These are phyloP conservation scores for Corynorhinus townsendii DNA, from an alignment of 2,113 vertebrate genomes.

Conservation along the genomic window DNA sequence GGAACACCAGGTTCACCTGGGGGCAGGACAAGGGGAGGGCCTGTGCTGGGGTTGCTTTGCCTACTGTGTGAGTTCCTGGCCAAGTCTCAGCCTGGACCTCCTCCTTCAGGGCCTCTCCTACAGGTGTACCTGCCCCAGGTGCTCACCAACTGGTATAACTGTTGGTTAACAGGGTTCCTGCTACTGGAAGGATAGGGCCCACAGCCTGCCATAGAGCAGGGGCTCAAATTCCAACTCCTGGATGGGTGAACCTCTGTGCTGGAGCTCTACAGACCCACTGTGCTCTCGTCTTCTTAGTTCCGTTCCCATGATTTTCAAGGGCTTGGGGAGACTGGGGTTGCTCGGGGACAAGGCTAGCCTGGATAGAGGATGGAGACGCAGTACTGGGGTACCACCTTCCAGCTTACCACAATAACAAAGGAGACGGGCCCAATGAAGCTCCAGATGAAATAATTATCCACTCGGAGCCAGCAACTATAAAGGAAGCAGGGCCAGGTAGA, in stretches of 20 bases:
- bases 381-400: not conserved
- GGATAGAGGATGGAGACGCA: not conserved
- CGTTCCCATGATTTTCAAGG: not conserved
- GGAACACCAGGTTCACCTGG: constrained; percentile 93
- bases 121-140: not conserved
- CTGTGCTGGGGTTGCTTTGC: not conserved
- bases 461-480: constrained; percentile 91
- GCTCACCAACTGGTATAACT: not conserved
- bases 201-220: not conserved
- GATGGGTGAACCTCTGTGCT: not conserved
- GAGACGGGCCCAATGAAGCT: constrained; percentile 95
- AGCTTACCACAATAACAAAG: constrained; percentile 92
- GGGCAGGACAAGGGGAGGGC: not conserved
- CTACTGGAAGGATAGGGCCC: not conserved
- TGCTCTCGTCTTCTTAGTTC: not conserved
- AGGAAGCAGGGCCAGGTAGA: not conserved
- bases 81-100: not conserved
- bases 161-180: not conserved
- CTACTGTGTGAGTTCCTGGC: not conserved
- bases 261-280: not conserved
- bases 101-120: not conserved
- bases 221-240: not conserved
- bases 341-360: not conserved
- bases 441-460: constrained; percentile 97
- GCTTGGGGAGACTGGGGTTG: not conserved